Evolutionary conservation across 2,888 invertebrate genomes (phyloP).

Genomic region (Thera britannica): DNA sequence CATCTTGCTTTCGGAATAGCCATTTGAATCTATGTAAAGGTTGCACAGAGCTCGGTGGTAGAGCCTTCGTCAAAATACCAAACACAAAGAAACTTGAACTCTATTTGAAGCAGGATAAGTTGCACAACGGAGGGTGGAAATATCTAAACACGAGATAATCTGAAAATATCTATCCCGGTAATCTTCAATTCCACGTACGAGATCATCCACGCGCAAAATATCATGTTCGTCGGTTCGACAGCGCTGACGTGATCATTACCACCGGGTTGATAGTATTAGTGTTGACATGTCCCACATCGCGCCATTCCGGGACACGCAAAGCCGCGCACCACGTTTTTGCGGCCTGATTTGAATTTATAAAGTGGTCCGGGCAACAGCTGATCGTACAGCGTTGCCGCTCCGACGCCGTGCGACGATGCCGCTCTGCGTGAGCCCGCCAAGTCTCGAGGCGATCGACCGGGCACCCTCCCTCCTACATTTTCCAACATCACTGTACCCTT

Average conservation of each 20-base stretch:
- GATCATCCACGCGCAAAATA: constrained; percentile 30
- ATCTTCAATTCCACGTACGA: constrained; percentile 19
- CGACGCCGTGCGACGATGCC: constrained; percentile 64
- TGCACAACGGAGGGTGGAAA: not conserved
- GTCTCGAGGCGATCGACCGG: constrained; percentile 77
- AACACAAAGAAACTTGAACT: not conserved
- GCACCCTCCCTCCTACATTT: constrained; percentile 56
- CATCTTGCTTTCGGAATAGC: not conserved
- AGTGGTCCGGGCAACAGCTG: constrained; percentile 74
- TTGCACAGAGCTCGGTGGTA: not conserved
- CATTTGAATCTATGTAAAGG: constrained; percentile 15
- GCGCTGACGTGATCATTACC: constrained; percentile 41
- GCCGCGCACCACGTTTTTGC: constrained; percentile 63
- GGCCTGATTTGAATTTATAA: constrained; percentile 78
- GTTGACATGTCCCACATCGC: constrained; percentile 56
- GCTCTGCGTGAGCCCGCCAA: constrained; percentile 49
- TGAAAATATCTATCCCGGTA: constrained; percentile 2
- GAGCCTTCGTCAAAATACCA: not conserved
- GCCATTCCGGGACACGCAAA: constrained; percentile 32
- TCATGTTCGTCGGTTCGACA: constrained; percentile 9
- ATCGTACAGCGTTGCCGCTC: constrained; percentile 68
- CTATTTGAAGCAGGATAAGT: not conserved
- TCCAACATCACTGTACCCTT: constrained; percentile 52
- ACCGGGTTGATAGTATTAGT: constrained; percentile 27
- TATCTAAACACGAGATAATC: not conserved